A percentile compares a stretch with the other conserved stretches of the same genome.
Conservation (phyloP, 2,888 invertebrate species). For the Catonia carolina region DNA sequence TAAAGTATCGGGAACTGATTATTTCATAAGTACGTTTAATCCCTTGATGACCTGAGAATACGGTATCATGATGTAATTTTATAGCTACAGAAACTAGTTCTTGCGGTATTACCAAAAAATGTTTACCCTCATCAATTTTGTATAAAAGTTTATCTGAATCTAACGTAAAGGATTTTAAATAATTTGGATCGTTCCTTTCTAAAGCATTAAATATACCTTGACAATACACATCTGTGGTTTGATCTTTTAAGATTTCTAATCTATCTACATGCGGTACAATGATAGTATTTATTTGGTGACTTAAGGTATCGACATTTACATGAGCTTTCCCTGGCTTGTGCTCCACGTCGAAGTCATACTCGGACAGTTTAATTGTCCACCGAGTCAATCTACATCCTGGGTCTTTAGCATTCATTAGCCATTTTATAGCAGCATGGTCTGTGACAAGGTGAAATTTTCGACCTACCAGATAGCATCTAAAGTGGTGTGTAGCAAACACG, state of each 20-base stretch:
- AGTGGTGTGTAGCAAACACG: constrained; percentile 36
- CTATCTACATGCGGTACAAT: neutral
- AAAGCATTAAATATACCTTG: neutral
- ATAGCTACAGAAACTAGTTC: neutral
- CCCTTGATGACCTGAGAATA: neutral
- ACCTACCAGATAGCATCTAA: constrained; percentile 33
- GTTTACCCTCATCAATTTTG: neutral
- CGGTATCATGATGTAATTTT: neutral
- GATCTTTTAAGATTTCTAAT: neutral
- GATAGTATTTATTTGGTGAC: no score
- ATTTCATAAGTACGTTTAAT: neutral
- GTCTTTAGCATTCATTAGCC: neutral
- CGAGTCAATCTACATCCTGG: neutral
- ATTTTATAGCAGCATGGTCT: neutral
- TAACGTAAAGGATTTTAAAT: neutral
- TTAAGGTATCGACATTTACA: no score
- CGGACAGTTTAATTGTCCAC: neutral
- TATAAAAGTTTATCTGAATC: neutral
- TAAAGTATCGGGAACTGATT: neutral
- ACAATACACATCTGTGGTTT: neutral
- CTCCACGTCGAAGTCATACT: neutral
- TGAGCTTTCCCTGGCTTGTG: no score
- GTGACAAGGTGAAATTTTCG: constrained; percentile 13
- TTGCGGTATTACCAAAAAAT: neutral
- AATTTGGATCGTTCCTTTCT: neutral